Conservation (phyloP, 2,888 invertebrate genomes). For the Tetragonula carbonaria region DNA sequence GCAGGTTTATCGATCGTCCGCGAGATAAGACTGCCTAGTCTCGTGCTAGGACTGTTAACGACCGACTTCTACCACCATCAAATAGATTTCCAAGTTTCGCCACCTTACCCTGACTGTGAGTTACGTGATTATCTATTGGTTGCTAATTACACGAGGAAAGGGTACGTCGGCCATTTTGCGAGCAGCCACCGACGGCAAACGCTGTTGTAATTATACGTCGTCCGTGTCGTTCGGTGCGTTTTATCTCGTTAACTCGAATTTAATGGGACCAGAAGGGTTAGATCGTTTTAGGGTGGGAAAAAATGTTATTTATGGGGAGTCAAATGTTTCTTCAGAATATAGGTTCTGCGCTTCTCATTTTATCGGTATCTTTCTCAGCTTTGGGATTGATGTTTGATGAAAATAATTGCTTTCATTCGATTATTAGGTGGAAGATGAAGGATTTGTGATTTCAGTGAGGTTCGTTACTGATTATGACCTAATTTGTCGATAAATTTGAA, state of each 20-base stretch:
- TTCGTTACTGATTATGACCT: neutral
- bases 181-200: neutral
- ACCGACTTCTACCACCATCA: conserved; percentile 9
- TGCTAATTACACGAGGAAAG: conserved; percentile 23
- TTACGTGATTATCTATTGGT: conserved; percentile 27
- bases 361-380: too few species aligned
- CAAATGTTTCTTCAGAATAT: neutral
- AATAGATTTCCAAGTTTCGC: conserved; percentile 43
- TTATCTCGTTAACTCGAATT: neutral
- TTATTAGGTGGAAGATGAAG: neutral
- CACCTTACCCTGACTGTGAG: conserved; percentile 31
- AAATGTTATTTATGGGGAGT: neutral
- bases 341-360: neutral
- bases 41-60: conserved; percentile 26
- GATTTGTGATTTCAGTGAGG: neutral
- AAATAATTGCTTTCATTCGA: neutral
- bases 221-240: neutral
- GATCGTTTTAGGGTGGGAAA: neutral
- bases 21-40: conserved; percentile 32
- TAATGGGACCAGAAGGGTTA: neutral
- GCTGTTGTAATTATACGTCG: conserved; percentile 8
- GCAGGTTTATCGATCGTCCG: conserved; percentile 62
- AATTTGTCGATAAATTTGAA: neutral
- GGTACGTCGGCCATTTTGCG: neutral
- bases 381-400: neutral